Evolutionary conservation across 2,113 vertebrate genomes (phyloP).

Genomic region (Thymallus thymallus): DNA sequence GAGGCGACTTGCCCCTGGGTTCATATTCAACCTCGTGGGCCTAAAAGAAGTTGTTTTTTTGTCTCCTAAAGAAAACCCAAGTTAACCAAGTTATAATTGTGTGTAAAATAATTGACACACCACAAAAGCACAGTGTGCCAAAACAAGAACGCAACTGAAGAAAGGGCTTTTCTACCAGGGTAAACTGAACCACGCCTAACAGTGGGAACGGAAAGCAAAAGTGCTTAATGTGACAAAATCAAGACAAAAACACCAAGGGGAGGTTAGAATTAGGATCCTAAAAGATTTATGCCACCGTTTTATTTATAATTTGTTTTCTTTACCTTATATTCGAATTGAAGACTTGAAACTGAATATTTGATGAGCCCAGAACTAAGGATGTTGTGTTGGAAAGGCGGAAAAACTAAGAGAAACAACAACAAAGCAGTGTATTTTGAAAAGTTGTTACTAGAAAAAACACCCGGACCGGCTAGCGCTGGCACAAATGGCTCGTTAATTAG

Average conservation of each 20-base stretch:
- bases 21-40: conserved; percentile 30
- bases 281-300: conserved; percentile 76
- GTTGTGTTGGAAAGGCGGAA: conserved; percentile 54
- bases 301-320: conserved; percentile 76
- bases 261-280: conserved; percentile 70
- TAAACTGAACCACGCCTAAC: conserved; percentile 59
- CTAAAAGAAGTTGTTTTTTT: conserved; percentile 50
- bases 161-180: conserved; percentile 52
- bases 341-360: conserved; percentile 74
- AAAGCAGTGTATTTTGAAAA: conserved; percentile 64
- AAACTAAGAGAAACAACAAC: conserved; percentile 63
- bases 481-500: conserved; percentile 56
- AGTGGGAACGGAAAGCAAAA: conserved; percentile 68
- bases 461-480: no score
- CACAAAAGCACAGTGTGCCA: conserved; percentile 62
- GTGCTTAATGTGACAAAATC: conserved; percentile 71
- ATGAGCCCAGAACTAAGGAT: conserved; percentile 70
- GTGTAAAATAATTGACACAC: conserved; percentile 62
- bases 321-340: conserved; percentile 69
- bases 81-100: conserved; percentile 70
- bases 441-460: conserved; percentile 51
- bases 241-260: conserved; percentile 68
- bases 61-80: conserved; percentile 61
- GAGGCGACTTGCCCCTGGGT: conserved; percentile 16
- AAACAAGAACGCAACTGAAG: conserved; percentile 62